Evolutionary conservation across 2,797 vertebrate genomes (phyloP).

Genomic region (Gambusia yucatana): DNA sequence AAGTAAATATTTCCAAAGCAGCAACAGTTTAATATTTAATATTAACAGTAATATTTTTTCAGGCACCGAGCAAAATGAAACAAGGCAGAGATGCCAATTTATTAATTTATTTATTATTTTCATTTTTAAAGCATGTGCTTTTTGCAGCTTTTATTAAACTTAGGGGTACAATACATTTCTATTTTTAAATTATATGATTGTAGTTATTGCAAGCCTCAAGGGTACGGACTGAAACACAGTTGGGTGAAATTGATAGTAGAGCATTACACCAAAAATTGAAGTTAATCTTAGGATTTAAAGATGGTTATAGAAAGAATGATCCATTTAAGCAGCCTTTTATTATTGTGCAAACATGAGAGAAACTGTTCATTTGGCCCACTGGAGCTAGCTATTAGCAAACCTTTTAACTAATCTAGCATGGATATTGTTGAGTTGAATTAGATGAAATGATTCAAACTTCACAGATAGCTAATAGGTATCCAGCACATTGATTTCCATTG

Average conservation of each 20-base stretch:
- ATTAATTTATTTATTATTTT: too few relatives aligned
- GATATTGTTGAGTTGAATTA: slow-evolving; percentile 10
- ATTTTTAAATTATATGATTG: background rate
- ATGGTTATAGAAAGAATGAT: background rate
- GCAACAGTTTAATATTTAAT: background rate
- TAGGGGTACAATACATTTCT: background rate
- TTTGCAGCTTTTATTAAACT: background rate
- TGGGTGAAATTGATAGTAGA: background rate
- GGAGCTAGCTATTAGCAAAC: slow-evolving; percentile 17
- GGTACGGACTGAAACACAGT: background rate
- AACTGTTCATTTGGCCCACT: background rate
- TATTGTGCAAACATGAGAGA: slow-evolving; percentile 25
- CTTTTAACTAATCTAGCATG: slow-evolving; percentile 40
- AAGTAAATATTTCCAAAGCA: background rate
- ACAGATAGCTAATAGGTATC: slow-evolving; percentile 53
- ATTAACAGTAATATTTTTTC: background rate
- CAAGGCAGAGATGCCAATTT: background rate
- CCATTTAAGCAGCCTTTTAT: slow-evolving; percentile 15
- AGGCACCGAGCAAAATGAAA: background rate
- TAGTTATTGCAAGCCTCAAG: background rate
- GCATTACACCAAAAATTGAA: background rate
- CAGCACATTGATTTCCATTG: slow-evolving; percentile 50
- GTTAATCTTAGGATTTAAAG: background rate
- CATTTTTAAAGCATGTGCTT: background rate
- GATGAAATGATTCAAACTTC: slow-evolving; percentile 58